These are phyloP conservation scores for Nesospiza acunhae DNA, from an alignment of 2,113 vertebrate species.

Conservation along the genomic window DNA sequence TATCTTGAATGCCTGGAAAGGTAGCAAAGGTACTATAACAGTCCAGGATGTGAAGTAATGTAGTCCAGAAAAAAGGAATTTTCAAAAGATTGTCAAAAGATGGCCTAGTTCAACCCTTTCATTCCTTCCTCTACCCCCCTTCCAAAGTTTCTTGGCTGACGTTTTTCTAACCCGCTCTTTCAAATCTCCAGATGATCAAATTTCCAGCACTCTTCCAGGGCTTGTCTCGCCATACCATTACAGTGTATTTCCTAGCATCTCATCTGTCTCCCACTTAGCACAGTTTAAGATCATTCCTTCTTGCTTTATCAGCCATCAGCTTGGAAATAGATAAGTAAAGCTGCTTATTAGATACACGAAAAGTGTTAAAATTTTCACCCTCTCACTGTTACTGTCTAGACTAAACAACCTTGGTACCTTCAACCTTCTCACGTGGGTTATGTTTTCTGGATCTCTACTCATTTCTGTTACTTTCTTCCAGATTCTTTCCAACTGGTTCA, in stretches of 20 bases:
- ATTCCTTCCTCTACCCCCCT: background rate
- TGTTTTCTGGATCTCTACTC: conserved; percentile 23
- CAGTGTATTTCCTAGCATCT: background rate
- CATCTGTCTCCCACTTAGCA: background rate
- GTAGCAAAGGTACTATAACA: background rate
- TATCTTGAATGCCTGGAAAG: background rate
- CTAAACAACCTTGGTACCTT: conserved; percentile 25
- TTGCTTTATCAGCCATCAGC: background rate
- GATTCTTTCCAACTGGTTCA: conserved; percentile 31
- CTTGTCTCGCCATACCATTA: background rate
- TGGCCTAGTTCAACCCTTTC: background rate
- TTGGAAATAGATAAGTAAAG: background rate
- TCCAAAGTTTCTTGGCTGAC: background rate
- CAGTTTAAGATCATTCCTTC: background rate
- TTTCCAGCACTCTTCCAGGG: background rate
- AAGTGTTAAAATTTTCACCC: background rate
- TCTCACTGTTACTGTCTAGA: background rate
- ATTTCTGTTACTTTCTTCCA: background rate
- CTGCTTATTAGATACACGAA: background rate
- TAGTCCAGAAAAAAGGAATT: background rate
- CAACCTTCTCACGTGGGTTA: background rate
- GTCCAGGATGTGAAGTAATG: background rate
- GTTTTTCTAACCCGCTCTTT: background rate
- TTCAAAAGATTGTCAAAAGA: background rate
- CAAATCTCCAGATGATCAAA: background rate